Conservation (phyloP, 2,113 vertebrate species). For the Pollimyrus isidori region DNA sequence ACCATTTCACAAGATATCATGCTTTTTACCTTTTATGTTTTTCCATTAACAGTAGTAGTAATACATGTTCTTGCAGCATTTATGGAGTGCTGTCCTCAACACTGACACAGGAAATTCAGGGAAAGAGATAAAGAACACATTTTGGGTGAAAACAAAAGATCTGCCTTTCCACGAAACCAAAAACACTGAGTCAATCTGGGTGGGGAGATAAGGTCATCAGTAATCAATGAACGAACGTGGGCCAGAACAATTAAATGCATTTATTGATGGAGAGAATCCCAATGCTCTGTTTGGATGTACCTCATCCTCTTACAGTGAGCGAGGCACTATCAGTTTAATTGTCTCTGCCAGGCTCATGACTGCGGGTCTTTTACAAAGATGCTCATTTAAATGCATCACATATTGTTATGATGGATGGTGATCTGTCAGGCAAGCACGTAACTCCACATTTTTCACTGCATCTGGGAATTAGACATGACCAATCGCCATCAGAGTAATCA, state of each 20-base stretch:
- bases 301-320: background rate
- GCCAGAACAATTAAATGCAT: conserved; percentile 1
- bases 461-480: background rate
- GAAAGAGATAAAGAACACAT: background rate
- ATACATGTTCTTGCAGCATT: background rate
- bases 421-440: conserved; percentile 2
- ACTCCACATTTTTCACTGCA: background rate
- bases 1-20: background rate
- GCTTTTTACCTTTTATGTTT: background rate
- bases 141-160: background rate
- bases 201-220: background rate
- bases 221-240: background rate
- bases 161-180: background rate
- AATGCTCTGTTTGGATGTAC: background rate
- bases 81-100: background rate
- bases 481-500: background rate
- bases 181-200: background rate
- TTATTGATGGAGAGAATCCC: conserved; percentile 1
- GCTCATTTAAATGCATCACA: background rate
- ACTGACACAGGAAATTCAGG: background rate
- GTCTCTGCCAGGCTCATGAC: background rate
- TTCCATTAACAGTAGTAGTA: background rate
- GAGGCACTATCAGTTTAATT: background rate
- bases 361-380: background rate
- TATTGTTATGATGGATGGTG: background rate